phyloP scores from a whole-genome alignment of 2,797 vertebrate genomes.

The Anomalospiza imberbis region DNA sequence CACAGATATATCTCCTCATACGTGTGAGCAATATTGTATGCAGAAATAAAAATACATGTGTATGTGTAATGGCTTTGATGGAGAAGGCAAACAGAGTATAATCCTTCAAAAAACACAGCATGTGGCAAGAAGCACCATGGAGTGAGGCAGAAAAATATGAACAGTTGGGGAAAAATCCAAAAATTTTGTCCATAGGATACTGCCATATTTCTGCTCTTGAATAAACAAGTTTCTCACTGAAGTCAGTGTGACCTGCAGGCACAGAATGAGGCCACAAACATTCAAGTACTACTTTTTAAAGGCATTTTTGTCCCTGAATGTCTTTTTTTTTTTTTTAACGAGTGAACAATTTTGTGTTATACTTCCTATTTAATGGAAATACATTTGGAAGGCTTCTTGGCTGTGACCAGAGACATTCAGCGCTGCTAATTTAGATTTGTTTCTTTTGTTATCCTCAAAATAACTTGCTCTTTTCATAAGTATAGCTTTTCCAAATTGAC shows the following conservation, averaged over 20 bases:
- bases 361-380: neutral
- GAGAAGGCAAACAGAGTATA: neutral
- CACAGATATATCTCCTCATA: neutral
- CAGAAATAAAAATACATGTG: neutral
- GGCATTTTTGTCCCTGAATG: neutral
- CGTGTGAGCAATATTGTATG: fast-evolving
- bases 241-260: neutral
- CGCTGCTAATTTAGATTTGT: neutral
- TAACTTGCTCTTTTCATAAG: neutral
- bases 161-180: neutral
- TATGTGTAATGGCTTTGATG: neutral
- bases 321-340: neutral
- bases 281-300: neutral
- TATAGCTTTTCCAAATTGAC: neutral
- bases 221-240: neutral
- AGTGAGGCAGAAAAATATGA: neutral
- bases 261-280: neutral
- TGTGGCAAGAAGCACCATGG: neutral
- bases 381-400: neutral
- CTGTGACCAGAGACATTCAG: neutral
- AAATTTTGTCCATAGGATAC: neutral
- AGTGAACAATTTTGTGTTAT: neutral
- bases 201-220: neutral
- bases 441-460: conserved; percentile 26
- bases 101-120: neutral